Evolutionary conservation across 2,888 invertebrate species (phyloP), one percentile per base, ranked within the genome.

Genomic region (Leucophenga maculata): DNA sequence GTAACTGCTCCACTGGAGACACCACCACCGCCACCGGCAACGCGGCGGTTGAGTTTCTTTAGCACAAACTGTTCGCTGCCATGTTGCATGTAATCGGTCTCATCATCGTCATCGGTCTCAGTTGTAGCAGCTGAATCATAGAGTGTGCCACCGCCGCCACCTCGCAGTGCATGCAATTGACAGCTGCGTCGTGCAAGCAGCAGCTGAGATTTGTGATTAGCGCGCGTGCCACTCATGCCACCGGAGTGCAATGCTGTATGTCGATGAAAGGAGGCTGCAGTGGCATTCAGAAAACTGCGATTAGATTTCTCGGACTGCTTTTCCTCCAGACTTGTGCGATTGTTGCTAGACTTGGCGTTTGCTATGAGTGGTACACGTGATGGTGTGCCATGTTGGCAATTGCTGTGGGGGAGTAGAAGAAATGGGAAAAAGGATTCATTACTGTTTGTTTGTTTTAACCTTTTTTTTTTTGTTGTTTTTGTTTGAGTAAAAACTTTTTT

Each of bases 331-430:
- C 20, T 20, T 11, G n/a, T 11, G 8, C 18, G 9, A 65, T 22
- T 14, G 57, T 14, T 20, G 57, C 57, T 22, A 8, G 31, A 20
- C 26, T 57, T 20, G 11, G 65, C 50, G 71, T 80, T 84, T 90
- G 92, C 92, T 78, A 94, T 93, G 82, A 94, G 90, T 78, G 94
- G 94, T 83, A 94, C 92, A 85, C 93, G 90, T 70, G 94, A 94
- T 60, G 94, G 94, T 1, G 94, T 94, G 75, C 93, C 93, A 85
- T 94, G 93, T 1, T 91, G 85, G 74, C 87, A 88, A 70, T 86
- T 88, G 72, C 83, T 87, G 80, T 32, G 59, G 65, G 73, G 73
- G 75, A 48, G 59, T 60, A 60, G 66, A 59, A 65, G 11, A 14
- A 55, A 20, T 18, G 20, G 65, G 32, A 64, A 59, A 69, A 62